Evolutionary conservation across 2,888 invertebrate species (phyloP), one percentile per base, ranked within the genome.

Genomic region (Polietes domitor): DNA sequence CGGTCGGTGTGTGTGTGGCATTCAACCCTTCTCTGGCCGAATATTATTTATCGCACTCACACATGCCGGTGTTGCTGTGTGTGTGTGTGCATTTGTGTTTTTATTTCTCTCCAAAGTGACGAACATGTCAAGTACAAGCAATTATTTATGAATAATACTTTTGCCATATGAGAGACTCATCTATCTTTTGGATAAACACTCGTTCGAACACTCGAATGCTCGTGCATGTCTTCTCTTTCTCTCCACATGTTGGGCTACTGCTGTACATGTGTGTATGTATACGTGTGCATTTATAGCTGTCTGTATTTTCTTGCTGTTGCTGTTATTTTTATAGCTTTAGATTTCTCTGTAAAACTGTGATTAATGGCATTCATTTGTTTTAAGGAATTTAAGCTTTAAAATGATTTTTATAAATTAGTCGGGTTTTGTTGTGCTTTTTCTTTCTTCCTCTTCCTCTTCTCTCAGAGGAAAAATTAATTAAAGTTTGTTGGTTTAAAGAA

Each of bases 91-190:
- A 41, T 37, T 65, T 65, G 68, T 68, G 24, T 65, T 63, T n/a
- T 50, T 47, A 32, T 28, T 24, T 28, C 53, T 28, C 47, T 37
- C 53, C 32, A 32, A 19, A 72, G 77, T 80, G 83, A 84, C 80
- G 80, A 80, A 80, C 71, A 84, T 84, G 83, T 84, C 80, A 84
- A 84, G 83, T 80, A 78, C 83, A 80, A 80, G 80, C 83, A 80
- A 84, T 84, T 80, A 80, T 80, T 80, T 84, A 80, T 84, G 83
- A 83, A 83, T 80, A 83, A 83, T 83, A 83, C 75, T 80, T 83
- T 55, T 71, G 75, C 77, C 80, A 83, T 83, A 83, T 78, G 83
- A 84, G 80, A 84, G 77, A 68, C 77, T 80, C 83, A 84, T 84
- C 75, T 80, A 78, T 80, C 83, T 84, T 84, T 83, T 75, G 21